Conservation (phyloP, 2,113 vertebrate genomes). For the Toxostoma redivivum region DNA sequence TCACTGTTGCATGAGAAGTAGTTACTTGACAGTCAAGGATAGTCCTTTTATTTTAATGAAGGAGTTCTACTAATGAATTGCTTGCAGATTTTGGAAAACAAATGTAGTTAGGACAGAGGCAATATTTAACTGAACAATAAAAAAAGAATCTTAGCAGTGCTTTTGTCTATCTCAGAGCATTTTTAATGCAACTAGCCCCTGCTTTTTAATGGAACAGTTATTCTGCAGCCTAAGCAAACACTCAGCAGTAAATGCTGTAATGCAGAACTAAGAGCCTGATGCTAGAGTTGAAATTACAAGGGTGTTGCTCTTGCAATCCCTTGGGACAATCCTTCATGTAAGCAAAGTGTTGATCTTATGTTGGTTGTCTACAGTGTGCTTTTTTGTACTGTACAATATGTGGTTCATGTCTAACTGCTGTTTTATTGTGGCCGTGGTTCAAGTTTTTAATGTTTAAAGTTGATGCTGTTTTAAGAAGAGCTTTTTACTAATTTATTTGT, state of each 20-base stretch:
- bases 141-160: conserved; percentile 51
- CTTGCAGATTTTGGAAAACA: conserved; percentile 59
- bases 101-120: conserved; percentile 64
- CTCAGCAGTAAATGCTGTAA: conserved; percentile 52
- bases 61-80: conserved; percentile 71
- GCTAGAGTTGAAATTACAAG: conserved; percentile 76
- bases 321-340: conserved; percentile 91
- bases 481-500: conserved; percentile 90
- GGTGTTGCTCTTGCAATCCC: conserved; percentile 66
- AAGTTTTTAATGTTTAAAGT: conserved; percentile 86
- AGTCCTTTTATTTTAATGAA: conserved; percentile 72
- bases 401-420: conserved; percentile 83
- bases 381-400: conserved; percentile 88
- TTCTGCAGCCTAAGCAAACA: conserved; percentile 70
- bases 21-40: conserved; percentile 69
- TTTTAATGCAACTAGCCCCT: conserved; percentile 75
- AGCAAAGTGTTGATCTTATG: conserved; percentile 80
- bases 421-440: conserved; percentile 85
- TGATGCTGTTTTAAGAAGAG: conserved; percentile 85
- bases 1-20: conserved; percentile 77
- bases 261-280: conserved; percentile 73
- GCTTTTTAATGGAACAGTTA: conserved; percentile 60
- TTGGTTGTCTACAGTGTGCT: conserved; percentile 79
- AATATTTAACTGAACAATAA: conserved; percentile 60
- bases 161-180: conserved; percentile 74